A percentile compares a stretch with the other conserved stretches of the same genome.
These are phyloP conservation scores for Tachina lurida DNA, from an alignment of 2,888 invertebrate genomes.

Conservation along the genomic window DNA sequence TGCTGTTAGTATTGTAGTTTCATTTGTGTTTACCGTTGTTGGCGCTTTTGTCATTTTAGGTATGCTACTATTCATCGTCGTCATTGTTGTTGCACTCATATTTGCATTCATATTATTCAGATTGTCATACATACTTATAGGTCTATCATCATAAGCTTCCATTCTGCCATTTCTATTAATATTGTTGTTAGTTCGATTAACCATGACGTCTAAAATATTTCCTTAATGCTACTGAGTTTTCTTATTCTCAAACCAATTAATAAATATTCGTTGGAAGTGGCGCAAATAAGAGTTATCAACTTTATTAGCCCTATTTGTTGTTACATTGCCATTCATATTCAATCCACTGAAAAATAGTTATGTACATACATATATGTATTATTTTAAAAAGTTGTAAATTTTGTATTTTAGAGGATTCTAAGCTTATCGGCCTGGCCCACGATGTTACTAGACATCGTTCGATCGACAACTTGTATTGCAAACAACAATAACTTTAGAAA, in stretches of 20 bases:
- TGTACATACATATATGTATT: background rate
- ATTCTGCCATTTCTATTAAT: constrained; percentile 71
- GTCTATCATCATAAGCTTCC: constrained; percentile 78
- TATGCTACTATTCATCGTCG: constrained; percentile 61
- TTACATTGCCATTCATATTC: constrained; percentile 34
- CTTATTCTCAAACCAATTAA: constrained; percentile 9
- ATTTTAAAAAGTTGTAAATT: too few relatives aligned
- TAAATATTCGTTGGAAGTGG: constrained; percentile 3
- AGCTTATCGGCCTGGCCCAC: too few relatives aligned
- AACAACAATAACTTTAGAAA: too few relatives aligned
- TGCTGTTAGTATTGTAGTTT: constrained; percentile 63
- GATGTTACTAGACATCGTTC: too few relatives aligned
- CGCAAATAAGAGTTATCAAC: constrained; percentile 1
- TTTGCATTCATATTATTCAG: constrained; percentile 74
- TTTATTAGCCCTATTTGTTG: background rate
- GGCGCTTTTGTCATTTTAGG: constrained; percentile 73
- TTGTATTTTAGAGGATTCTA: too few relatives aligned
- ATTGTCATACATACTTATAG: constrained; percentile 82
- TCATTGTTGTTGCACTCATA: constrained; percentile 61
- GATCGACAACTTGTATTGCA: too few relatives aligned
- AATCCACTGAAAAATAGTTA: constrained; percentile 36
- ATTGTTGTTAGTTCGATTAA: constrained; percentile 48
- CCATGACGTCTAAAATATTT: constrained; percentile 40
- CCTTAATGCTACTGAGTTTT: constrained; percentile 4
- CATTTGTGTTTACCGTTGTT: constrained; percentile 63